Conservation (phyloP, 2,797 vertebrate species). For the Neoniphon sammara region DNA sequence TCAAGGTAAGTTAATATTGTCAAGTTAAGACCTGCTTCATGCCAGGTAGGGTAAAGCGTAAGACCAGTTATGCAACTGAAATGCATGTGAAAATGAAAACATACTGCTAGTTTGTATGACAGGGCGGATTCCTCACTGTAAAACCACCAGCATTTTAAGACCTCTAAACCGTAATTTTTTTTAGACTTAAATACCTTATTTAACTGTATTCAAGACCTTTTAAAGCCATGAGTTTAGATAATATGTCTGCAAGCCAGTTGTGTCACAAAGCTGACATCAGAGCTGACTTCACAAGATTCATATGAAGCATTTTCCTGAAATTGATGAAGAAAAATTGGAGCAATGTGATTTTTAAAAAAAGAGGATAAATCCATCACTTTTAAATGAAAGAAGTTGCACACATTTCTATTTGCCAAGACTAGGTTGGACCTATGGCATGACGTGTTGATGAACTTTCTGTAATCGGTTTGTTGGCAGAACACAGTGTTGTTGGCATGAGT, state of each 20-base stretch:
- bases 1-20: no score
- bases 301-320: neutral
- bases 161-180: no score
- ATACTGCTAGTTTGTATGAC: no score
- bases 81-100: no score
- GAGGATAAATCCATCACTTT: neutral
- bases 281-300: neutral
- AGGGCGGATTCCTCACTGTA: no score
- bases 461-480: neutral
- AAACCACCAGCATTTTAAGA: no score
- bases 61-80: no score
- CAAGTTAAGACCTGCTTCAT: no score
- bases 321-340: no score
- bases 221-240: neutral
- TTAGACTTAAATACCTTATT: no score
- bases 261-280: neutral
- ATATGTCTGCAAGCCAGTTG: neutral
- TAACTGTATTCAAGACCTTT: neutral
- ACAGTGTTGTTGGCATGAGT: neutral
- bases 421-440: neutral
- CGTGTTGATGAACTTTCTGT: constrained; percentile 9
- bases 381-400: neutral
- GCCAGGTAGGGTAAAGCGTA: no score
- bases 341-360: constrained; percentile 1
- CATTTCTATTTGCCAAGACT: neutral